Conservation (phyloP, 2,888 invertebrate species). For the Ormyrus labotus region DNA sequence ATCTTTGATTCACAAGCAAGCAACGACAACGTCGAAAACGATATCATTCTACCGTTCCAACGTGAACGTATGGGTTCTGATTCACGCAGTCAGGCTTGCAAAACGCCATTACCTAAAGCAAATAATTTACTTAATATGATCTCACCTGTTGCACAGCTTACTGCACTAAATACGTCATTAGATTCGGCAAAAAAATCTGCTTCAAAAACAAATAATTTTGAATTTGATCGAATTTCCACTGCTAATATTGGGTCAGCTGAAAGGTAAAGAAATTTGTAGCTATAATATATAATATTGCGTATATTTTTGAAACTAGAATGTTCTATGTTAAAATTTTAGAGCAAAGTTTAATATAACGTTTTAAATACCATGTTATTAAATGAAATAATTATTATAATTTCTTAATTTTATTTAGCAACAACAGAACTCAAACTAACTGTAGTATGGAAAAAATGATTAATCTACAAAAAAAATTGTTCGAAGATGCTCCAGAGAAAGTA, state of each 20-base stretch:
- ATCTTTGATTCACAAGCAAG: constrained; percentile 60
- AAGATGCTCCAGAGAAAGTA: constrained; percentile 66
- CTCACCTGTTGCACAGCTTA: constrained; percentile 77
- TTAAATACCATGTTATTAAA: neutral
- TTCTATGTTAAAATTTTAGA: neutral
- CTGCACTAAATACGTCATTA: constrained; percentile 64
- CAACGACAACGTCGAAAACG: constrained; percentile 56
- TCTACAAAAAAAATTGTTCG: constrained; percentile 75
- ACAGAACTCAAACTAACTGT: constrained; percentile 36
- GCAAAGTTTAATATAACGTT: neutral
- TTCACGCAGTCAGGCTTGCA: constrained; percentile 59
- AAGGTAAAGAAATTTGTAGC: constrained; percentile 24
- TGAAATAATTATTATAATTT: constrained; percentile 2
- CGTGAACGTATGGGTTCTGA: constrained; percentile 39
- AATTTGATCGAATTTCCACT: constrained; percentile 34
- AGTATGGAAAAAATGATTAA: constrained; percentile 59
- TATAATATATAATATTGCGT: neutral
- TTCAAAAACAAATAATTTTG: constrained; percentile 25
- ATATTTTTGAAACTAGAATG: neutral
- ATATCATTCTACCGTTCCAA: constrained; percentile 57
- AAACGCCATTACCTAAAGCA: constrained; percentile 62
- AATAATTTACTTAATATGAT: constrained; percentile 71
- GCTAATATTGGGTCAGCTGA: constrained; percentile 54
- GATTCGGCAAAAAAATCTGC: constrained; percentile 59
- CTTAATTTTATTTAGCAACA: constrained; percentile 5